Evolutionary conservation across 2,113 vertebrate species (phyloP), one percentile per base, ranked within the genome.

Genomic region (Camelus dromedarius): DNA sequence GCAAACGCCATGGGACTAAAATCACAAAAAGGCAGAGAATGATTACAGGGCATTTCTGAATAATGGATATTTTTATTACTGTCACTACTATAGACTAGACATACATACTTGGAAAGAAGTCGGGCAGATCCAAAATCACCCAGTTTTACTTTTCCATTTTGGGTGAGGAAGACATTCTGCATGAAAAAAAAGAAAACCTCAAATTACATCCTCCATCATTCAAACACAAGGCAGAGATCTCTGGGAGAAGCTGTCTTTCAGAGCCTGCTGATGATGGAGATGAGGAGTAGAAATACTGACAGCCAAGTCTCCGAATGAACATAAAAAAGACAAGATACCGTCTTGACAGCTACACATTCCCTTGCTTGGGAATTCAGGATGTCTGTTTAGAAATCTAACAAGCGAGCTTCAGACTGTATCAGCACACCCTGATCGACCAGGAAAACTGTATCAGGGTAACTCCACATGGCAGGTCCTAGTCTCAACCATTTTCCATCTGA

Each of bases 111-210:
- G 96, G 99, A 99, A 90, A 99, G 99, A 98, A 99, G 96, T 89
- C 98, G 99, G 0, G 99, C 99, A 24, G 99, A 99, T 96, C 99
- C 99, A 98, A 99, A 99, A 97, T 99, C 99, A 93, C 99, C 99
- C 69, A 99, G 91, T 98, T 99, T 99, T 87, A 99, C 93, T 95
- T 98, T 98, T 96, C 99, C 99, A 52, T 96, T 98, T 95, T 99
- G 98, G 67, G 99, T 99, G 95, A 99, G 99, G 98, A 99, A 99
- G 97, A 99, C 97, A 70, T 99, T 99, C 99, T 99, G 98, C 42
- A 93, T 98, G 95, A 86, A 64, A 73, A 58, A 72, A 97, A 93
- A 95, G 32, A 94, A 94, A 22, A 89, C n/a, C 38, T 89, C 54
- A 87, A 89, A 62, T 88, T 73, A 82, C 12, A 7, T 32, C n/a